Evolutionary conservation across 2,113 vertebrate species (phyloP).

Genomic region (Felis chaus): DNA sequence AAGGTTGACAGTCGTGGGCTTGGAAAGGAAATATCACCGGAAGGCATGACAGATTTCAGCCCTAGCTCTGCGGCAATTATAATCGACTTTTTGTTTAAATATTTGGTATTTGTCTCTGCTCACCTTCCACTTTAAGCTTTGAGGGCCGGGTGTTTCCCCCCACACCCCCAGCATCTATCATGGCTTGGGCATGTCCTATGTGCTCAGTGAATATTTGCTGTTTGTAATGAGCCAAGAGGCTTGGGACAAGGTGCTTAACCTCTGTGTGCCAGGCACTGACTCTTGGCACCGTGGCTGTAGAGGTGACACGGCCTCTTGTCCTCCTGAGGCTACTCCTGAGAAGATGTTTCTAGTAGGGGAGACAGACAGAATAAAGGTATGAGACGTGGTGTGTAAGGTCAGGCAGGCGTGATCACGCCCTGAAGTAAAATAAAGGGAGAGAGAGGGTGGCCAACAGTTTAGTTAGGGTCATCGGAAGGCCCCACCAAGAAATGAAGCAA

Average conservation of each 20-base stretch:
- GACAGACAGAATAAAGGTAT: neutral
- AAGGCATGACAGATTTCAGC: neutral
- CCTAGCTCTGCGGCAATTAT: neutral
- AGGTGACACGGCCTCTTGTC: neutral
- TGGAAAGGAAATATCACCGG: neutral
- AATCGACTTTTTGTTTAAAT: neutral
- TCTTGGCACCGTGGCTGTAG: neutral
- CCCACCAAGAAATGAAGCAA: neutral
- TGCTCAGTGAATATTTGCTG: neutral
- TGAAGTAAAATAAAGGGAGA: neutral
- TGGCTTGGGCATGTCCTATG: neutral
- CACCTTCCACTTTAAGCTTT: neutral
- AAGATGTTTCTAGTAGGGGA: neutral
- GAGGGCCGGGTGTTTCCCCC: neutral
- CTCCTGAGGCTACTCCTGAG: neutral
- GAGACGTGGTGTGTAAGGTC: neutral
- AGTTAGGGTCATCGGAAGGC: neutral
- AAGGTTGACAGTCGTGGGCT: neutral
- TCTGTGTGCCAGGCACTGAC: neutral
- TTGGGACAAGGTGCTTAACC: neutral
- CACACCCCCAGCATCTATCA: neutral
- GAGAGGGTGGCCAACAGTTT: neutral
- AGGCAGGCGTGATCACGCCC: neutral
- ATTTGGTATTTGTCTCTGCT: neutral
- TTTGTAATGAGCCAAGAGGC: neutral